These are phyloP conservation scores for Ormia ochracea DNA, from an alignment of 2,888 invertebrate species.

Conservation along the genomic window DNA sequence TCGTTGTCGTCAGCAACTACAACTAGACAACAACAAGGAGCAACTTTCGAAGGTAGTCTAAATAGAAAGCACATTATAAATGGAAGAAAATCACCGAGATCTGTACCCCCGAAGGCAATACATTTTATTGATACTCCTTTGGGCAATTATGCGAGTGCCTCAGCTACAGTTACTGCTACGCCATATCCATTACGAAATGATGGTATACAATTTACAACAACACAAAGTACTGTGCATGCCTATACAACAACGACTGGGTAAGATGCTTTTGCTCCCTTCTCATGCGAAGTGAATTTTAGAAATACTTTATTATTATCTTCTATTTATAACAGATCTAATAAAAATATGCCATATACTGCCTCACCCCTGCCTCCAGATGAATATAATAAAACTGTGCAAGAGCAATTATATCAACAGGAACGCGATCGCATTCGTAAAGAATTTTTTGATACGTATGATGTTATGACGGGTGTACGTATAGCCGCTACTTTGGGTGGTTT, in stretches of 20 bases:
- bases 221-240: conserved; percentile 55
- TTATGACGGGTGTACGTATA: conserved; percentile 94
- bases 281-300: no score
- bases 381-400: conserved; percentile 69
- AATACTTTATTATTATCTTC: not conserved
- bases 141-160: conserved; percentile 54
- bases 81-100: conserved; percentile 48
- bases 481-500: conserved; percentile 94
- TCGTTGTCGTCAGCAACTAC: conserved; percentile 28
- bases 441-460: conserved; percentile 93
- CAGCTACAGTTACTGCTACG: conserved; percentile 51
- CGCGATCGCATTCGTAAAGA: conserved; percentile 85
- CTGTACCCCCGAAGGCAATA: conserved; percentile 30
- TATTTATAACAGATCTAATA: conserved; percentile 47
- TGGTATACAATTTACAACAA: conserved; percentile 62
- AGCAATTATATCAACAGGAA: conserved; percentile 77
- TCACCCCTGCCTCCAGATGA: conserved; percentile 64
- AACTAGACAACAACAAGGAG: conserved; percentile 33
- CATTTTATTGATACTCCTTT: conserved; percentile 58
- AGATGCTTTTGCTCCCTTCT: not conserved
- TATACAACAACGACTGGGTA: conserved; percentile 66
- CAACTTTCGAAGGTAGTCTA: conserved; percentile 18
- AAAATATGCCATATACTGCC: conserved; percentile 62
- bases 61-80: conserved; percentile 40
- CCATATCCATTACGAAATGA: conserved; percentile 66